Conservation (phyloP, 2,797 vertebrate species). For the Atherinosoma microstoma region DNA sequence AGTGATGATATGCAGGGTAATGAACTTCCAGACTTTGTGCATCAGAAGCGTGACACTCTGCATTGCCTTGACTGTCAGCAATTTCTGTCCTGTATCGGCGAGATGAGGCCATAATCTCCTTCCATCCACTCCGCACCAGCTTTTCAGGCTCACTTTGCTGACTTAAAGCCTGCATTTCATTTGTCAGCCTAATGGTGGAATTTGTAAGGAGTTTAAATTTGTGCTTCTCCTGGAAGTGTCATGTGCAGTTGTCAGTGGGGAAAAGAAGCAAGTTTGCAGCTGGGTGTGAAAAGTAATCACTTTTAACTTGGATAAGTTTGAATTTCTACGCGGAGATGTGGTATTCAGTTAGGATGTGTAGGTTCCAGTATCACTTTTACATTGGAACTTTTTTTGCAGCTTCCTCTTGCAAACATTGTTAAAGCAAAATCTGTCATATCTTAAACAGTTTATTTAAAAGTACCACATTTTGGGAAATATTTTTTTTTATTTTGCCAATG, state of each 20-base stretch:
- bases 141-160: conserved; percentile 65
- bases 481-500: neutral
- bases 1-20: conserved; percentile 77
- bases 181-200: conserved; percentile 81
- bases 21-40: conserved; percentile 75
- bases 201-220: conserved; percentile 80
- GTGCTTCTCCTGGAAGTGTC: conserved; percentile 66
- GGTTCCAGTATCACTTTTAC: neutral
- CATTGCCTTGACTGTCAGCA: conserved; percentile 72
- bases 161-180: conserved; percentile 77
- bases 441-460: neutral
- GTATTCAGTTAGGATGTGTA: conserved; percentile 20
- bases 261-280: conserved; percentile 48
- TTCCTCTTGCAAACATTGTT: neutral
- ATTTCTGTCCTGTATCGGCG: conserved; percentile 58
- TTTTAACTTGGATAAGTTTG: conserved; percentile 61
- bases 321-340: conserved; percentile 31
- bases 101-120: conserved; percentile 77
- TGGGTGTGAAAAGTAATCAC: conserved; percentile 59
- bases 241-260: conserved; percentile 50
- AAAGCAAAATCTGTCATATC: neutral
- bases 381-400: neutral
- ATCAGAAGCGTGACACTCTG: conserved; percentile 70
- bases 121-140: conserved; percentile 69
- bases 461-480: neutral